phyloP scores from a whole-genome alignment of 2,888 invertebrate species.

The Anticlea derivata region DNA sequence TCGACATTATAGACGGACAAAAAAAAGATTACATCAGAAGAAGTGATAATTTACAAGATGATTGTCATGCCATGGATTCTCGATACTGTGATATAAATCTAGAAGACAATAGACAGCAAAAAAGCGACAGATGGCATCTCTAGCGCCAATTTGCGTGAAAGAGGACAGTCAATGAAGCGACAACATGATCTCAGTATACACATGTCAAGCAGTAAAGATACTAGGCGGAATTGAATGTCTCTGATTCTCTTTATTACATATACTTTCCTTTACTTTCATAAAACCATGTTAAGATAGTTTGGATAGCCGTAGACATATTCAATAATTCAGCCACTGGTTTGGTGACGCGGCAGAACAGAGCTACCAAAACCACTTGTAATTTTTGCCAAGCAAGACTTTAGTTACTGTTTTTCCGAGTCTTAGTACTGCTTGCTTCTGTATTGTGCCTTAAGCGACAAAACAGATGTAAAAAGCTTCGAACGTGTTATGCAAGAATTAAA shows the following conservation, averaged over 20 bases:
- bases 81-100: conserved; percentile 24
- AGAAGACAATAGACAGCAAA: conserved; percentile 33
- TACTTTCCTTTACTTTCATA: too few species aligned
- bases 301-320: too few species aligned
- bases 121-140: conserved; percentile 26
- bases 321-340: too few species aligned
- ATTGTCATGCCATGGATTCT: conserved; percentile 17
- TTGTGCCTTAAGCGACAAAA: too few species aligned
- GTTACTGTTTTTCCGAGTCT: background rate
- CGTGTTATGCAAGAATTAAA: conserved; percentile 52
- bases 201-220: conserved; percentile 20
- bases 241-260: too few species aligned
- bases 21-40: conserved; percentile 13
- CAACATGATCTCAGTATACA: conserved; percentile 13
- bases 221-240: too few species aligned
- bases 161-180: conserved; percentile 29
- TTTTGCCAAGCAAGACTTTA: too few species aligned
- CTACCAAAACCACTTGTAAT: too few species aligned
- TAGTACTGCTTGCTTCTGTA: conserved; percentile 4
- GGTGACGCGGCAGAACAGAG: too few species aligned
- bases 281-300: too few species aligned
- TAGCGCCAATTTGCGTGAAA: conserved; percentile 26
- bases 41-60: conserved; percentile 11
- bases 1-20: background rate
- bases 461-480: conserved; percentile 40